Base-by-base conservation (phyloP, 2,888 invertebrate species). In the Platerodrilus igneus region DNA sequence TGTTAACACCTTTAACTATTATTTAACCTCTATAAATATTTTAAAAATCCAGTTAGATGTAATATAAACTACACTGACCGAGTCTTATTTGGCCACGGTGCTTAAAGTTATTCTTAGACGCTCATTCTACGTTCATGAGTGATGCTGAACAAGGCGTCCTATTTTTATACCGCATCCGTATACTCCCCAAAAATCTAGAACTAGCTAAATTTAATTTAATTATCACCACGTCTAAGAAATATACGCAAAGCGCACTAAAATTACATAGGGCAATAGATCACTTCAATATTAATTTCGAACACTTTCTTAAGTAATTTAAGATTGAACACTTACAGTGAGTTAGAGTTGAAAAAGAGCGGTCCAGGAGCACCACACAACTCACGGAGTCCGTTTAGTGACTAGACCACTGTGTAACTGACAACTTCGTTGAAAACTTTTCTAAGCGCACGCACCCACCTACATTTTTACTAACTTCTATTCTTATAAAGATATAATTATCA, bases 341-440 rank as follows among this genome's bases (percentile, higher is more conserved):
- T 43, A 62, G 62, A 53, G 59, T n/a, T n/a, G n/a, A 59, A 54
- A 64, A 62, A 57, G 59, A 62, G 60, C 62, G 60, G 61, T 63
- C 66, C 65, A 67, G 67, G 66, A 68, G 67, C 67, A 68, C 67
- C 63, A 67, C 67, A 66, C 66, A 65, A 67, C 65, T 65, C 66
- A 55, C 60, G 64, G 68, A 68, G 67, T 60, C 63, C 66, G 65
- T 63, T n/a, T n/a, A 67, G 66, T 65, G 67, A 68, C 68, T 68
- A 63, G 48, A 37, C 45, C 42, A 41, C 33, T 39, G 39, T 16
- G 42, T 39, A 38, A 39, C 41, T 44, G 30, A 33, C 32, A 33
- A 26, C 38, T 30, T 20, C 45, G 47, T 46, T 37, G 49, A 47
- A 50, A 48, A 44, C 45, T 45, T 38, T 35, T 21, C 28, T 20